These are phyloP conservation scores for Dryas iulia DNA, from an alignment of 1,140 invertebrate species.

Conservation along the genomic window DNA sequence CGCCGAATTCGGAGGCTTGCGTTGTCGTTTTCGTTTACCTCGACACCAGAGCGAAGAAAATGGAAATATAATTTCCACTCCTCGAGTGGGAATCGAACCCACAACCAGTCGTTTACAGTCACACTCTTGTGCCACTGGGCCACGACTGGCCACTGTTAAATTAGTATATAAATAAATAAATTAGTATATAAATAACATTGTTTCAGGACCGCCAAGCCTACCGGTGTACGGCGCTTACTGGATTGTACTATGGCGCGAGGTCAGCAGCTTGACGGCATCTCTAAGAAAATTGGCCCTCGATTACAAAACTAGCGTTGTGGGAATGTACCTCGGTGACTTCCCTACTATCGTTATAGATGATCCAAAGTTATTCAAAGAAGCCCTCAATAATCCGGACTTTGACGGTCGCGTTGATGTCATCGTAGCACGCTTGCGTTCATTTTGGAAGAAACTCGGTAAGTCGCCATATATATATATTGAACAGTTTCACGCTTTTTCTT, in stretches of 20 bases:
- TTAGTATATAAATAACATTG: conserved; percentile 8
- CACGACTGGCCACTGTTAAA: too few species aligned
- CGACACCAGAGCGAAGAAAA: too few species aligned
- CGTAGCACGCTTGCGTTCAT: conserved; percentile 55
- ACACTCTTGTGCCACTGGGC: too few species aligned
- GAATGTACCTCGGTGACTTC: conserved; percentile 59
- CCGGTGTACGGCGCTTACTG: conserved; percentile 66
- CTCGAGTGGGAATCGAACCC: too few species aligned
- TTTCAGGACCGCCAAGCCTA: conserved; percentile 60
- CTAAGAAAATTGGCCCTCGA: conserved; percentile 44
- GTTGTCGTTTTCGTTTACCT: too few species aligned
- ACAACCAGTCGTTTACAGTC: too few species aligned
- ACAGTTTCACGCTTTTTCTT: too few species aligned
- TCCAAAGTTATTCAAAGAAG: conserved; percentile 60
- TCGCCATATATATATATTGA: not conserved
- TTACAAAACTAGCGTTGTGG: conserved; percentile 63
- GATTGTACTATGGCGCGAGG: conserved; percentile 45
- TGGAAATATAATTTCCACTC: too few species aligned
- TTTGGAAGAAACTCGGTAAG: conserved; percentile 70
- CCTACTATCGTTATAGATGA: conserved; percentile 59
- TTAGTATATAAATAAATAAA: too few species aligned
- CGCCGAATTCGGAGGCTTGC: too few species aligned
- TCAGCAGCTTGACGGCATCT: conserved; percentile 49
- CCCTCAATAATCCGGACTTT: conserved; percentile 62
- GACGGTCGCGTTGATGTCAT: conserved; percentile 64